Evolutionary conservation across 1,140 invertebrate species (phyloP).

Genomic region (Pemphigus obesinymphae): DNA sequence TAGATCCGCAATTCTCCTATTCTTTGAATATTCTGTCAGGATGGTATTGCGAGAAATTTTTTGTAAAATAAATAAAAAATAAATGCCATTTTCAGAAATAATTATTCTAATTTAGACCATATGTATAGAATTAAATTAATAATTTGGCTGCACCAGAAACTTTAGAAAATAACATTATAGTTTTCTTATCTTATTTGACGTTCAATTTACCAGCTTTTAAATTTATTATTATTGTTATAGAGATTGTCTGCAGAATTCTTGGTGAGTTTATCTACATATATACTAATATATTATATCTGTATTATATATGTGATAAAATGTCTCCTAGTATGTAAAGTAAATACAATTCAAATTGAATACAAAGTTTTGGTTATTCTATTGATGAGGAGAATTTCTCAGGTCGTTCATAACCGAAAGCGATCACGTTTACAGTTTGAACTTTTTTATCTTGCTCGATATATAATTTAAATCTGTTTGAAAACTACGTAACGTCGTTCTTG

Average conservation of each 20-base stretch:
- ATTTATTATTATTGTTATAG: background rate
- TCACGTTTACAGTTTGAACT: too few relatives aligned
- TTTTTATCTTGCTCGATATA: too few relatives aligned
- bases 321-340: background rate
- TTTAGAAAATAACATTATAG: background rate
- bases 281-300: too few relatives aligned
- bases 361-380: background rate
- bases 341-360: background rate
- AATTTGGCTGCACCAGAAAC: too few relatives aligned
- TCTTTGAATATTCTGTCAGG: background rate
- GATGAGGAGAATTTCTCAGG: background rate
- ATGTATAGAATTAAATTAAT: too few relatives aligned
- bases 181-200: background rate
- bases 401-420: background rate
- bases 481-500: too few relatives aligned
- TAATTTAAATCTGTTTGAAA: too few relatives aligned
- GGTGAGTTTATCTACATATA: background rate
- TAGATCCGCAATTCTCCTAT: background rate
- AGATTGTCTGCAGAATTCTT: background rate
- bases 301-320: background rate
- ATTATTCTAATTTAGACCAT: too few relatives aligned
- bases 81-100: background rate
- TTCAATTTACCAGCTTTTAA: background rate
- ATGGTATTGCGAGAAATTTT: background rate
- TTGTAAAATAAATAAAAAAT: too few relatives aligned